Evolutionary conservation across 2,888 invertebrate species (phyloP).

Genomic region (Hirtodrosophila duncani): DNA sequence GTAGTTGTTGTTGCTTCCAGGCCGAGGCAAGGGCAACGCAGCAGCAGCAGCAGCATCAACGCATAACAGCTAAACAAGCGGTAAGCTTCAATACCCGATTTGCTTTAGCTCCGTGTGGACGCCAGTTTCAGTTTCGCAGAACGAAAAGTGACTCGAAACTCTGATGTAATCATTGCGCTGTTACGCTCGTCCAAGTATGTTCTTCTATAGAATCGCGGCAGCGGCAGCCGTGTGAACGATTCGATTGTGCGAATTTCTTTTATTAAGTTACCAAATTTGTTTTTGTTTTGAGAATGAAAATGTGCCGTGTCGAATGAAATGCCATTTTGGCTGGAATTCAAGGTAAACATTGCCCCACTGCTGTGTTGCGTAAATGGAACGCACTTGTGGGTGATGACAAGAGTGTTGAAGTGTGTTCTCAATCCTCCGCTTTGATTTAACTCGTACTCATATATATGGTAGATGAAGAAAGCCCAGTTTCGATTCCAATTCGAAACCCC

Average conservation of each 20-base stretch:
- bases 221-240: constrained; percentile 9
- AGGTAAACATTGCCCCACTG: no score
- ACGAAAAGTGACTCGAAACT: constrained; percentile 57
- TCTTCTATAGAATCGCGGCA: constrained; percentile 25
- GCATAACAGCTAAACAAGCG: constrained; percentile 30
- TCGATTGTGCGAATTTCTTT: constrained; percentile 4
- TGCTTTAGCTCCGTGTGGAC: constrained; percentile 30
- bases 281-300: no score
- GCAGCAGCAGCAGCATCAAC: constrained; percentile 24
- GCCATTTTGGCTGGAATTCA: no score
- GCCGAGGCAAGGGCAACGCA: constrained; percentile 15
- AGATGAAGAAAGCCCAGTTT: no score
- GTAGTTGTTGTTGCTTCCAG: constrained; percentile 16
- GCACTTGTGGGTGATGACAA: no score
- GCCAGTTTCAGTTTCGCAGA: constrained; percentile 1
- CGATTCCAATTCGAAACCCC: no score
- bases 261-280: not conserved
- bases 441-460: no score
- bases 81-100: constrained; percentile 54
- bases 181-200: constrained; percentile 48
- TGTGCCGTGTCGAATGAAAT: no score
- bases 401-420: no score
- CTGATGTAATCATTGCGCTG: constrained; percentile 65
- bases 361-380: no score
- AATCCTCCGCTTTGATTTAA: no score